Conservation (phyloP, 2,113 vertebrate species). For the Neopipo cinnamomea region DNA sequence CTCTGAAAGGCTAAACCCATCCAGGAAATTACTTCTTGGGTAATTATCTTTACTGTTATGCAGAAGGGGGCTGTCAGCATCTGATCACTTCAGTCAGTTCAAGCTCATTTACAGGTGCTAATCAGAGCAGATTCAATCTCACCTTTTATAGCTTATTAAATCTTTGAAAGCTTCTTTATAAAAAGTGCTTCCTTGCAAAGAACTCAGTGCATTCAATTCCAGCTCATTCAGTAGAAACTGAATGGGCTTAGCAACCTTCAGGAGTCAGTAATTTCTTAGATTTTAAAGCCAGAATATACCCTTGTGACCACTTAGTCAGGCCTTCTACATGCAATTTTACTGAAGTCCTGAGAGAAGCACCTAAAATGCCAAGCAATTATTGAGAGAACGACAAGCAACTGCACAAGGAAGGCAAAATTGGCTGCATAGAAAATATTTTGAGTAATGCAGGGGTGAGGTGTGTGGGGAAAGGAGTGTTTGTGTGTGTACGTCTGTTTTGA, state of each 20-base stretch:
- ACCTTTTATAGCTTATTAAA: constrained; percentile 23
- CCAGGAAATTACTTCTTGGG: background rate
- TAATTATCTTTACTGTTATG: constrained; percentile 7
- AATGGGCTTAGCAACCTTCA: constrained; percentile 7
- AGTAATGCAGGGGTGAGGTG: background rate
- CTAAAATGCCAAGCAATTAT: background rate
- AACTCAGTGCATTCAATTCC: background rate
- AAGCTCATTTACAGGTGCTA: constrained; percentile 33
- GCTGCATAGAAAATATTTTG: background rate
- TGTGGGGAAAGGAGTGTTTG: fast-evolving
- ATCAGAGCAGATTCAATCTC: constrained; percentile 30
- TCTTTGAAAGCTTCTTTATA: background rate
- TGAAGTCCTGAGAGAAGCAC: background rate
- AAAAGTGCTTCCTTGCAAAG: background rate
- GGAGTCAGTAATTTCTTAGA: background rate
- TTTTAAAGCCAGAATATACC: constrained; percentile 5
- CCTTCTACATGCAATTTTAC: background rate
- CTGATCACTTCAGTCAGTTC: background rate
- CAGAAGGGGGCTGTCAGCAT: background rate
- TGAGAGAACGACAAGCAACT: background rate
- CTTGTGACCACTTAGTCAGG: constrained; percentile 17
- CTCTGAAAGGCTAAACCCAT: background rate
- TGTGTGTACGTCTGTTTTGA: too few relatives aligned
- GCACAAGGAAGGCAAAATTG: background rate
- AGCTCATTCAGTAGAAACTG: constrained; percentile 6